A percentile compares a stretch with the other conserved stretches of the same genome.
Conservation (phyloP, 64 coral and sea anemone species). For the Montipora foliosa region DNA sequence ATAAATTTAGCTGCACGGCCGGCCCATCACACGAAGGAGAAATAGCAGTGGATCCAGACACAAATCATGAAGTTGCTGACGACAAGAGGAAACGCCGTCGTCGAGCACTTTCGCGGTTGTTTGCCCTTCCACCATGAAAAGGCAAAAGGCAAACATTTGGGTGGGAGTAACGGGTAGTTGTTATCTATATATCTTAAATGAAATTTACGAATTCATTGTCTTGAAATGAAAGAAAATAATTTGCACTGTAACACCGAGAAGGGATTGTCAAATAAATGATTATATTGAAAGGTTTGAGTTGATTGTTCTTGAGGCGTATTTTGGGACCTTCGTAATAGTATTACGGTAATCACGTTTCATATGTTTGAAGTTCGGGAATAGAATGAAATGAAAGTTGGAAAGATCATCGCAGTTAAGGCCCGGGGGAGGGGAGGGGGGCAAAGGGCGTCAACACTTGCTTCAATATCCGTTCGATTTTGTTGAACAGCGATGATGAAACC, state of each 20-base stretch:
- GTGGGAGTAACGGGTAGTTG: background rate
- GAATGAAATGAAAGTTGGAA: too few relatives aligned
- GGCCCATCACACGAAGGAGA: background rate
- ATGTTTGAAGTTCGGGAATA: too few relatives aligned
- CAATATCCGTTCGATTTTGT: too few relatives aligned
- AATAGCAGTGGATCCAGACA: background rate
- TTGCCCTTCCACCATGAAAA: slow-evolving; percentile 23
- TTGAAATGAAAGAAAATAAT: background rate
- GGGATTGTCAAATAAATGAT: slow-evolving; percentile 36
- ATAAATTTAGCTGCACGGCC: background rate
- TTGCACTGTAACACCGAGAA: background rate
- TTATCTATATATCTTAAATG: background rate
- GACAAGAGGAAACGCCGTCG: background rate
- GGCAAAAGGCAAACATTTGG: background rate
- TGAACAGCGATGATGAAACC: too few relatives aligned
- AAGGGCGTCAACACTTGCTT: too few relatives aligned
- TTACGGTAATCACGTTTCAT: too few relatives aligned
- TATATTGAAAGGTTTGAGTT: background rate
- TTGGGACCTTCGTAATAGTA: too few relatives aligned
- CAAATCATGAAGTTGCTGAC: background rate
- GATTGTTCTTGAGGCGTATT: background rate
- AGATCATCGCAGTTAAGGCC: too few relatives aligned
- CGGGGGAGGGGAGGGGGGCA: too few relatives aligned
- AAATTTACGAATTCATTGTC: background rate
- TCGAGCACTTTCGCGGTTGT: slow-evolving; percentile 6